Evolutionary conservation across 2,113 vertebrate genomes (phyloP).

Genomic region (Calidris pygmaea): DNA sequence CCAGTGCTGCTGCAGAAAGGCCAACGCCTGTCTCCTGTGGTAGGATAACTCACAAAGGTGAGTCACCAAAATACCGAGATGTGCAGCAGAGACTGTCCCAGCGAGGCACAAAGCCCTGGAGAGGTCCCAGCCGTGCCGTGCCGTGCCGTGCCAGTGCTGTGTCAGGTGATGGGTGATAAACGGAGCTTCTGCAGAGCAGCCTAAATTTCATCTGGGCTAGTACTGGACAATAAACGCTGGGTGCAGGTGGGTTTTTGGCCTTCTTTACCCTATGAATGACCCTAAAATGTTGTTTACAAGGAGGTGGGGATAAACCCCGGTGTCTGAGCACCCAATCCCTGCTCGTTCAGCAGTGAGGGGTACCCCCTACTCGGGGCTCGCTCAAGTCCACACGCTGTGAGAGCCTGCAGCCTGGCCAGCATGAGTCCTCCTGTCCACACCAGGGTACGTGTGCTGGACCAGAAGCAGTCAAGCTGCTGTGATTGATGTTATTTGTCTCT

Average conservation of each 20-base stretch:
- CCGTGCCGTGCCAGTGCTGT: fast-evolving
- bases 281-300: fast-evolving
- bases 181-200: not conserved
- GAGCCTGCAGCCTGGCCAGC: fast-evolving
- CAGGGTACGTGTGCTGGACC: fast-evolving
- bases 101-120: fast-evolving
- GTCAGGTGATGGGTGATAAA: fast-evolving
- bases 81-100: fast-evolving
- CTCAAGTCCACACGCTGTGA: fast-evolving
- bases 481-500: fast-evolving
- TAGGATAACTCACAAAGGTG: fast-evolving
- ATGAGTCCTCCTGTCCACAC: fast-evolving
- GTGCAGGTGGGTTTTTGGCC: not conserved
- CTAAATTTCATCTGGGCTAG: not conserved
- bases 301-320: fast-evolving
- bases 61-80: fast-evolving
- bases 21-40: fast-evolving
- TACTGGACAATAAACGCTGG: not conserved
- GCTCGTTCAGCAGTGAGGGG: fast-evolving
- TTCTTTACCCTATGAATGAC: no score
- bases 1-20: fast-evolving
- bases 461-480: fast-evolving
- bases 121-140: not conserved
- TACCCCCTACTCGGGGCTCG: fast-evolving
- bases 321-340: not conserved